Conservation (phyloP, 1,140 invertebrate genomes). For the Eumaeus atala region DNA sequence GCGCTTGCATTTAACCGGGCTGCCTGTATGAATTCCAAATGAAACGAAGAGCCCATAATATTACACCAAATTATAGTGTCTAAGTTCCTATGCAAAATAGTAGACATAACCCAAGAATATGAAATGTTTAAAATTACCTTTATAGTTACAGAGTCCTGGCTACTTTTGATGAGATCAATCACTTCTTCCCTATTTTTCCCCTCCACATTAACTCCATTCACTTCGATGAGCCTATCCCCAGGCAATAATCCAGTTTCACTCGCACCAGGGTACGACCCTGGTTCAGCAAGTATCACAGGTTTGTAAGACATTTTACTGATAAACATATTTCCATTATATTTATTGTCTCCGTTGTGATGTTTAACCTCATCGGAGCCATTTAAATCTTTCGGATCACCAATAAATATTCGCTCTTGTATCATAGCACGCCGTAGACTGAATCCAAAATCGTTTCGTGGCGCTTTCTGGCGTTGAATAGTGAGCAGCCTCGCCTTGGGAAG, state of each 20-base stretch:
- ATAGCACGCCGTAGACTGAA: conserved; percentile 93
- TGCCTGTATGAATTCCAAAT: too few species aligned
- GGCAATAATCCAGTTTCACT: conserved; percentile 91
- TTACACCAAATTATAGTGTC: too few species aligned
- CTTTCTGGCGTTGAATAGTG: conserved; percentile 86
- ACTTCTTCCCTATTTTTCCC: conserved; percentile 92
- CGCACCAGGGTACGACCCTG: conserved; percentile 84
- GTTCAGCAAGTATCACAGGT: conserved; percentile 93
- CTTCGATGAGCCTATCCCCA: conserved; percentile 93
- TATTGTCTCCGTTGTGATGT: conserved; percentile 53
- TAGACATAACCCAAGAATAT: background rate
- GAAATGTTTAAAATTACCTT: conserved; percentile 79
- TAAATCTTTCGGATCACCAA: conserved; percentile 49
- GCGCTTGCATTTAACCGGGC: too few species aligned
- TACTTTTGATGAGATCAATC: conserved; percentile 93
- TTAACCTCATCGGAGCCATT: conserved; percentile 50
- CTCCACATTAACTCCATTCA: conserved; percentile 90
- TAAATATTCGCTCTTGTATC: conserved; percentile 79
- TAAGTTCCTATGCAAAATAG: too few species aligned
- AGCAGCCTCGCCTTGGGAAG: conserved; percentile 85
- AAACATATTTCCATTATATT: conserved; percentile 50
- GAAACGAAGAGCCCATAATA: too few species aligned
- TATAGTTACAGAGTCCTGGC: conserved; percentile 86
- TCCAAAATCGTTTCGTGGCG: conserved; percentile 93
- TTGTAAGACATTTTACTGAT: conserved; percentile 76